Base-by-base conservation (phyloP, 2,888 invertebrate species). In the Tolmerus cingulatus region DNA sequence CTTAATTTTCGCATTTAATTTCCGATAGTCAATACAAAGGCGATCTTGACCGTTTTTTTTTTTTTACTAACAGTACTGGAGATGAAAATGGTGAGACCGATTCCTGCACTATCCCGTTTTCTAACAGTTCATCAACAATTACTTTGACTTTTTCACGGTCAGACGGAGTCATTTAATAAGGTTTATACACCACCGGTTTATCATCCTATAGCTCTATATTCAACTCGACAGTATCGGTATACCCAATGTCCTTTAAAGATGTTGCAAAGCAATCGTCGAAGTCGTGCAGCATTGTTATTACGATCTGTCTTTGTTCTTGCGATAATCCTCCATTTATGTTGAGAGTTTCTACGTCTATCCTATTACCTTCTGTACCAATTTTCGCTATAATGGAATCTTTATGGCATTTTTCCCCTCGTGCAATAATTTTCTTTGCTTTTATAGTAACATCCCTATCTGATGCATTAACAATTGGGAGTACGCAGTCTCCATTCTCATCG, bases 1-100 rank as follows among this genome's bases (percentile, higher is more conserved):
- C 0, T 90, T 88, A 0, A 91, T 91, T 0, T 89, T 88, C 3
- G 84, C 78, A 87, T 92, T 92, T 8, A 92, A 84, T 40, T 78
- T 82, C 9, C 91, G 85, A 90, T 40, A 91, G 86, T 14, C 90
- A 30, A 30, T 30, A 30, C 30, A 30, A 30, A 30, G 30, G 30
- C 30, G 74, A 1, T 88, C n/a, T 27, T 90, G 89, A 8, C 89
- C 90, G 23, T 87, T 89, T 87, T 89, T 90, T 88, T n/a, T 90
- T 91, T 40, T 88, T 88, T 1, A 90, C 90, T 27, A 90, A 9
- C 7, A 87, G 14, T 3, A 87, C 66, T 1, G 88, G 88, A 4
- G 87, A 88, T 8, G 89, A 88, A 84, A 89, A 91, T 5, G 89
- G 88, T 0, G 91, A 91, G 12, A 88, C 86, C n/a, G 90, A 90